Evolutionary conservation across 2,797 vertebrate genomes (phyloP).

Genomic region (Rhinoraja longicauda): DNA sequence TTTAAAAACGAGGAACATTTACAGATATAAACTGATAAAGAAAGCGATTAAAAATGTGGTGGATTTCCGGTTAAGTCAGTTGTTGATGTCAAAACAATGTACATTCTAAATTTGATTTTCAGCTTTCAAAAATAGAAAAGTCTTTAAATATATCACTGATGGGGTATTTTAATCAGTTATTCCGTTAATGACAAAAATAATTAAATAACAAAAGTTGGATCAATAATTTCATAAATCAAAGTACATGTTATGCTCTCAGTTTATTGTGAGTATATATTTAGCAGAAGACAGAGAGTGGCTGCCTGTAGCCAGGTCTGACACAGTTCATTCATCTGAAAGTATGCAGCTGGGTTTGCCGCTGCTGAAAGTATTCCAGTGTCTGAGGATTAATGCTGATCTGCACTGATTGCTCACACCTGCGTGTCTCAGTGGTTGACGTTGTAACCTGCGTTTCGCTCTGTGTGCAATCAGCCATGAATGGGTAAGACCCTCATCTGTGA

Average conservation of each 20-base stretch:
- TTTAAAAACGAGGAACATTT: neutral
- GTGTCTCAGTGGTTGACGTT: conserved; percentile 50
- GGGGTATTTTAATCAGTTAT: neutral
- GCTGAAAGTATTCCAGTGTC: conserved; percentile 53
- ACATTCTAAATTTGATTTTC: neutral
- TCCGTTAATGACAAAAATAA: neutral
- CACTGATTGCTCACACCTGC: conserved; percentile 83
- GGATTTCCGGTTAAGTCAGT: neutral
- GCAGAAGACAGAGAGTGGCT: neutral
- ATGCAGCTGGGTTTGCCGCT: conserved; percentile 44
- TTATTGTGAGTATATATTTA: neutral
- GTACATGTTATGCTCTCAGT: neutral
- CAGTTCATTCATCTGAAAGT: conserved; percentile 17
- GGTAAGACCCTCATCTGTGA: conserved; percentile 69
- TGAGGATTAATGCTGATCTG: conserved; percentile 79
- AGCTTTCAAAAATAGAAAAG: neutral
- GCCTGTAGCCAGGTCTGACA: neutral
- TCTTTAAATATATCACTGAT: neutral
- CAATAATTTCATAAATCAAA: neutral
- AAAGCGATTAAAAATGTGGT: neutral
- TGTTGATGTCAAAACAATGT: neutral
- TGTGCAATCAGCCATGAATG: conserved; percentile 76
- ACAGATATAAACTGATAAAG: neutral
- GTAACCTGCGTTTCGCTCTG: conserved; percentile 63
- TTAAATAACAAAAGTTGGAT: neutral